Evolutionary conservation across 64 coral and sea anemone species (phyloP), one percentile per base, ranked within the genome.

Genomic region (Stichodactyla mertensii): DNA sequence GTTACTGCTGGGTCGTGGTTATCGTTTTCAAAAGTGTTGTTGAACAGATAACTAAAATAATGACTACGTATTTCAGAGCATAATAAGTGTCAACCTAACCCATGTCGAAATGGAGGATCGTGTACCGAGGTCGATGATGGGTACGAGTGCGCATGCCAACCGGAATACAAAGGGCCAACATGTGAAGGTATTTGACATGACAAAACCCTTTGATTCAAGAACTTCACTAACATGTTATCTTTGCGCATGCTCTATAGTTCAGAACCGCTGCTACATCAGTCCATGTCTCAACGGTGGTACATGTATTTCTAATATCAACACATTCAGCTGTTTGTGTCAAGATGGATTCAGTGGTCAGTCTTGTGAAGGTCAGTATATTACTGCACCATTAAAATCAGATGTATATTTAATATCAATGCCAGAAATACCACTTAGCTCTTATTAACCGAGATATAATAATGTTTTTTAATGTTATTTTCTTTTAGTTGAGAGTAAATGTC

Each of bases 401-500:
- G 36, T 45, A 45, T 45, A 45, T 45, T 45, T 45, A 45, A 45
- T 45, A 45, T 45, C 36, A 45, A 45, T 45, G 36, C 36, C 3
- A 45, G 36, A 45, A 45, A 45, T 45, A 45, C 36, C 36, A 45
- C 36, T 45, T 45, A 45, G 36, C 1, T 45, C 36, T 45, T 45
- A 45, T 45, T 45, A 45, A 45, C 36, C 36, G 36, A 45, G 36
- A 45, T 45, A 45, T 45, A 45, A 45, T 45, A 45, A 45, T 45
- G 36, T 0, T 45, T 45, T 45, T 45, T 23, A 66, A 4, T n/a
- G 7, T n/a, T 5, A 66, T 89, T 66, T 79, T 86, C 69, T 71
- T 87, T 31, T 53, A 99, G 97, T 95, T 90, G 97, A 99, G 62
- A 99, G 93, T 71, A 92, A 88, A 86, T 99, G 97, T 67, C 90